A percentile compares a stretch with the other conserved stretches of the same genome.
These are phyloP conservation scores for Procambarus clarkii DNA, from an alignment of 1,140 invertebrate species.

Conservation along the genomic window DNA sequence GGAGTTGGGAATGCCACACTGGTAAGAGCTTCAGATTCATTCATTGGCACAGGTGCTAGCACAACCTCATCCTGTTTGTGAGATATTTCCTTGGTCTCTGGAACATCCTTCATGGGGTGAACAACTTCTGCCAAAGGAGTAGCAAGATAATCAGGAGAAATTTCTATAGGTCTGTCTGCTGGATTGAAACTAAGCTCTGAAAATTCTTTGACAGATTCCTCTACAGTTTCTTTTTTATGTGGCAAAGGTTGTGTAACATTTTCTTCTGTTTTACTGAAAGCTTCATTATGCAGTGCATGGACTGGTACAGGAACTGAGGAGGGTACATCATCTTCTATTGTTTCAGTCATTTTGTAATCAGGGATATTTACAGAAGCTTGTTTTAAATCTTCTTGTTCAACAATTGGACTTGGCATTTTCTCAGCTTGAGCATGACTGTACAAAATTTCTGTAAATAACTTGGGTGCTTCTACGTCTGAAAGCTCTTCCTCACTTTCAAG, in stretches of 20 bases:
- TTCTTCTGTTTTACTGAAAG: conserved; percentile 24
- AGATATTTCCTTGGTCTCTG: background rate
- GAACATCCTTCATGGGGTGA: background rate
- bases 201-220: background rate
- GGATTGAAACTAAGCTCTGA: background rate
- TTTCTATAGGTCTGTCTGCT: background rate
- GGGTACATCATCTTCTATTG: background rate
- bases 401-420: background rate
- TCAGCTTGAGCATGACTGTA: conserved; percentile 3
- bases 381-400: background rate
- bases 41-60: background rate
- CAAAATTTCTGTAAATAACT: conserved; percentile 10
- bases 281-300: background rate
- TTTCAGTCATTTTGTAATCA: background rate
- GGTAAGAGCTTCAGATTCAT: conserved; percentile 10
- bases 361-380: conserved; percentile 5
- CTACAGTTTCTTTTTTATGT: background rate
- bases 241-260: background rate
- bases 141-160: background rate
- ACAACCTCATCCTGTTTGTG: background rate
- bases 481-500: conserved; percentile 3
- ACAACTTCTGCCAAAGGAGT: conserved; percentile 29
- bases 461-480: background rate
- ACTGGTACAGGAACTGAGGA: background rate
- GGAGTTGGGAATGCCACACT: background rate